phyloP scores from a whole-genome alignment of 1,140 invertebrate species.

The Halyomorpha halys region DNA sequence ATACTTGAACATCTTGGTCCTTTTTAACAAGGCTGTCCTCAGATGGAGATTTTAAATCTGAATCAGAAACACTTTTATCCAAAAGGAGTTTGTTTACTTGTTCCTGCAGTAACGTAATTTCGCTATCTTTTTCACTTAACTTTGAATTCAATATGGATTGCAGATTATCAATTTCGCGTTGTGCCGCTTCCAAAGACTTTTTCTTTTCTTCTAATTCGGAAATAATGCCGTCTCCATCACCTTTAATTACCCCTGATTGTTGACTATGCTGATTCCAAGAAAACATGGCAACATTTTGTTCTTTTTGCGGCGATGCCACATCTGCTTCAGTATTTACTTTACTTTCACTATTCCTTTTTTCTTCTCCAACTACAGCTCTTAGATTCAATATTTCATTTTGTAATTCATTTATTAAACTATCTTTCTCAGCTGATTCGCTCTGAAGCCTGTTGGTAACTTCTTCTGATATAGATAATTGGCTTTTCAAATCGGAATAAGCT shows the following conservation, averaged over 20 bases:
- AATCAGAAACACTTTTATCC: not conserved
- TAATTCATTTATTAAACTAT: slow-evolving; percentile 2
- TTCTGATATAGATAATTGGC: slow-evolving; percentile 25
- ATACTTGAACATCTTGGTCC: slow-evolving; percentile 19
- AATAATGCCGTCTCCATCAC: not conserved
- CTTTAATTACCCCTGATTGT: not conserved
- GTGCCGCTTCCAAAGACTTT: slow-evolving; percentile 1
- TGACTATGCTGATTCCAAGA: slow-evolving; percentile 8
- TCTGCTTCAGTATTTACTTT: not conserved
- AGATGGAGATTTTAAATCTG: not conserved
- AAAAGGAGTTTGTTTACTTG: not conserved
- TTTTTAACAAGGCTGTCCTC: not conserved
- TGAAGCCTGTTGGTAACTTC: not conserved
- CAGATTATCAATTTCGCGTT: not conserved
- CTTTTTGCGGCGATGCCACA: not conserved
- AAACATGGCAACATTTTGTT: slow-evolving; percentile 10
- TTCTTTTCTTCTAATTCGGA: slow-evolving; percentile 11
- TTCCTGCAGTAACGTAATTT: not conserved
- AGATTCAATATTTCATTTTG: not conserved
- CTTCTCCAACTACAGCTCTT: not conserved
- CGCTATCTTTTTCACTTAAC: not conserved
- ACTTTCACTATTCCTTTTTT: slow-evolving; percentile 1
- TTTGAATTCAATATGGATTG: not conserved
- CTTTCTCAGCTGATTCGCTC: not conserved
- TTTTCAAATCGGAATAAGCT: slow-evolving; percentile 21